Conservation (phyloP, 2,888 invertebrate genomes). For the Chrysolina oricalcia region DNA sequence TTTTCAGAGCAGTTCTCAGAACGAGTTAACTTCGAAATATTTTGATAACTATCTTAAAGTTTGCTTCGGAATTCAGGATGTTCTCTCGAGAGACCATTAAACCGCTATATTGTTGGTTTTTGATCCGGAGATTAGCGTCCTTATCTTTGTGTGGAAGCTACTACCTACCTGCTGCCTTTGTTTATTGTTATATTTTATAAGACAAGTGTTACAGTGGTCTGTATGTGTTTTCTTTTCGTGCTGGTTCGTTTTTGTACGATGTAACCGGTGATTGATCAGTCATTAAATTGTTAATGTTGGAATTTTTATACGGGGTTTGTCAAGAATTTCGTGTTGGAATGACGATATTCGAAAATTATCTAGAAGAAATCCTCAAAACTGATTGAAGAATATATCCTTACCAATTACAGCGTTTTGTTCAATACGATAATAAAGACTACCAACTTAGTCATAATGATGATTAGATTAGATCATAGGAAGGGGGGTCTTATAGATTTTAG, state of each 20-base stretch:
- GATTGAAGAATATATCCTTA: no score
- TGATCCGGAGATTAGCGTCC: conserved; percentile 25
- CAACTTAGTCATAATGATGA: no score
- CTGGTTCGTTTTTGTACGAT: conserved; percentile 10
- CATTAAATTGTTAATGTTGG: neutral
- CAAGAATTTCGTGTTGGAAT: neutral
- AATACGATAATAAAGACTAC: no score
- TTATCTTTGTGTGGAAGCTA: conserved; percentile 26
- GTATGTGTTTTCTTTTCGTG: conserved; percentile 18
- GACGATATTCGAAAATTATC: no score
- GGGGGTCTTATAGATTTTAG: no score
- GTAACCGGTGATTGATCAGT: neutral
- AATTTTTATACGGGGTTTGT: neutral
- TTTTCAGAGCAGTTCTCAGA: conserved; percentile 23
- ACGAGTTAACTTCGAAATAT: conserved; percentile 26
- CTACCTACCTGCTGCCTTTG: conserved; percentile 17
- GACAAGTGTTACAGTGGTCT: conserved; percentile 20
- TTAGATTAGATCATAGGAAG: no score
- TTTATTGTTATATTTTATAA: conserved; percentile 23
- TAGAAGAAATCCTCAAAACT: no score
- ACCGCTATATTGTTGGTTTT: conserved; percentile 19
- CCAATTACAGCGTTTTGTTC: no score
- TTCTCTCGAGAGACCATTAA: conserved; percentile 16
- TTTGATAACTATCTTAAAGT: conserved; percentile 38
- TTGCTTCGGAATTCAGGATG: conserved; percentile 30